Evolutionary conservation across 1,140 invertebrate species (phyloP).

Genomic region (Zaprionus ghesquierei): DNA sequence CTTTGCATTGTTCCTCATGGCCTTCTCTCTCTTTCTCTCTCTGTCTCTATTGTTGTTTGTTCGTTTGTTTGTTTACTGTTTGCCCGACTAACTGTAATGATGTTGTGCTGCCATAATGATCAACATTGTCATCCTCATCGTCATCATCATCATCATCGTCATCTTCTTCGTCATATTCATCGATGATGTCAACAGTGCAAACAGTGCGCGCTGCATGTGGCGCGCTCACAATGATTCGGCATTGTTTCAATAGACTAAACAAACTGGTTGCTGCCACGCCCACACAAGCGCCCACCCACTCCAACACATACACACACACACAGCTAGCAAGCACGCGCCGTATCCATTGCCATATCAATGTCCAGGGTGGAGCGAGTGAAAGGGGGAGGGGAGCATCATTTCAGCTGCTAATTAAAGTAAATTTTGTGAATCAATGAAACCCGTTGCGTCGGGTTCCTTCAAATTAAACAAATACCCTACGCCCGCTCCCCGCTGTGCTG

Average conservation of each 20-base stretch:
- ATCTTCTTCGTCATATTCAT: constrained; percentile 1
- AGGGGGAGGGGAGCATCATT: constrained; percentile 24
- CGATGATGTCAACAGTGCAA: constrained; percentile 69
- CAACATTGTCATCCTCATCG: constrained; percentile 32
- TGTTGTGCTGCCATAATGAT: constrained; percentile 4
- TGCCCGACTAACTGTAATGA: constrained; percentile 21
- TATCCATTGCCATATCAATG: neutral
- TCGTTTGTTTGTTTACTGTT: constrained; percentile 26
- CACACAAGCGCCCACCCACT: neutral
- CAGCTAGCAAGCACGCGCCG: neutral
- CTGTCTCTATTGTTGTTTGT: constrained; percentile 26
- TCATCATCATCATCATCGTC: constrained; percentile 8
- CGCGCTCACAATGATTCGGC: constrained; percentile 53
- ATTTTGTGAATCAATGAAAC: constrained; percentile 67
- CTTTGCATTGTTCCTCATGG: constrained; percentile 69
- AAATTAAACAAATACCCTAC: constrained; percentile 25
- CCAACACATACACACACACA: neutral
- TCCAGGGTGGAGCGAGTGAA: neutral
- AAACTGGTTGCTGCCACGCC: constrained; percentile 39
- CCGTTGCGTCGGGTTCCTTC: constrained; percentile 12
- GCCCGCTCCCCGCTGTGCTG: neutral
- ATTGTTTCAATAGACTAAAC: constrained; percentile 74
- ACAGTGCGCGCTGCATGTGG: constrained; percentile 49
- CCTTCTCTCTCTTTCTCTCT: constrained; percentile 3
- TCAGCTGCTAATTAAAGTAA: constrained; percentile 74